Base-by-base conservation (phyloP, 2,888 invertebrate species). In the Trachelus troglodyta region DNA sequence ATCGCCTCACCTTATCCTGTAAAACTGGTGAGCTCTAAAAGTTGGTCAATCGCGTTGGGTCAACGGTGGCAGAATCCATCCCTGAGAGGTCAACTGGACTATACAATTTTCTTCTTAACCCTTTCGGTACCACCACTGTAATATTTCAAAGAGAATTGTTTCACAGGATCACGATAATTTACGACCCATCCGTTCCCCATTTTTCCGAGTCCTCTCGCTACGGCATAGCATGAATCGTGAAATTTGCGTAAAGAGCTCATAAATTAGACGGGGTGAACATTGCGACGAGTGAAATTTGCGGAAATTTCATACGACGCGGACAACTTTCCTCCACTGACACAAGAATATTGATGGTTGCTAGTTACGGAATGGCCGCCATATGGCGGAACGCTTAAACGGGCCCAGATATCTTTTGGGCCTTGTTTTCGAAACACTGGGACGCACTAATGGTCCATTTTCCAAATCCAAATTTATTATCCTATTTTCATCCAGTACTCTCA, bases 211-310 rank as follows among this genome's bases (percentile, higher is more conserved):
- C 73, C 73, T 56, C 31, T 12, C 33, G 34, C 56, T 34, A 35
- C 35, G 71, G 34, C n/a, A 35, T 37, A 40, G 78, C 35, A 73
- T 73, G 78, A 76, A 75, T 71, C 71, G 71, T 31, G 30, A 71
- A 75, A 71, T 71, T 71, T 71, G 33, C 71, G 71, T 33, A 71
- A 71, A 71, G 33, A 33, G 31, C 71, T 71, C 33, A 33, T 33
- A 71, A 71, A 71, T 71, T 71, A 31, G 56, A 78, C 68, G 82
- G 69, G 81, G 78, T 80, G 76, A 77, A 76, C 40, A 75, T 75
- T 75, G 74, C 68, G 74, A 78, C 77, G 80, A 83, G 83, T 83
- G 80, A 84, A 84, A 86, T 87, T 87, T 85, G 77, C 83, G 81
- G 81, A 87, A 82, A 84, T 80, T 74, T 80, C 11, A 34, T 34